Conservation (phyloP, 2,888 invertebrate species). For the Latrodectus elegans region DNA sequence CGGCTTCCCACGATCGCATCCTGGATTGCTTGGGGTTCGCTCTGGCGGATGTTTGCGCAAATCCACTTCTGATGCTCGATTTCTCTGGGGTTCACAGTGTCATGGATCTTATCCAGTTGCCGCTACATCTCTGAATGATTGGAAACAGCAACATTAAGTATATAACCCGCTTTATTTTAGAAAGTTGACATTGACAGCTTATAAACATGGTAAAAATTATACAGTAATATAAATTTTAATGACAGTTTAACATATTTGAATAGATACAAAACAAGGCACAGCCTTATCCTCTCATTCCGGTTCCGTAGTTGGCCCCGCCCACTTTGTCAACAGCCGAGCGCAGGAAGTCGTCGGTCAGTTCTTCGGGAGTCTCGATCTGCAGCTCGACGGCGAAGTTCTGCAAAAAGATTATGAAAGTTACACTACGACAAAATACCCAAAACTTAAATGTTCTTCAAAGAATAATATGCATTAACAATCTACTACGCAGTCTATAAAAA, state of each 20-base stretch:
- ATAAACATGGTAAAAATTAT: constrained; percentile 55
- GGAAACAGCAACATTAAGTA: not conserved
- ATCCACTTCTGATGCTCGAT: too few relatives aligned
- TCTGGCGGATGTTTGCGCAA: too few relatives aligned
- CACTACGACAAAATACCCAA: not conserved
- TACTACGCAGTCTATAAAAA: too few relatives aligned
- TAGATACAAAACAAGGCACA: constrained; percentile 44
- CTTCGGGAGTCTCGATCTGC: constrained; percentile 82
- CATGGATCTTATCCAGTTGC: not conserved
- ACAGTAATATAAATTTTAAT: constrained; percentile 59
- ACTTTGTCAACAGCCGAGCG: constrained; percentile 83
- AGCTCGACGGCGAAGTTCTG: constrained; percentile 87
- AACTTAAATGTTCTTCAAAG: not conserved
- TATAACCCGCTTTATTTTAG: constrained; percentile 61
- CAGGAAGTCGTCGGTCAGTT: constrained; percentile 83
- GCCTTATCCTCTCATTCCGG: constrained; percentile 79
- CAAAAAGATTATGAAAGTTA: constrained; percentile 72
- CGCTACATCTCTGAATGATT: not conserved
- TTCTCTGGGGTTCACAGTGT: too few relatives aligned
- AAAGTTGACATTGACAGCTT: constrained; percentile 41
- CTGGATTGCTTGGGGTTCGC: too few relatives aligned
- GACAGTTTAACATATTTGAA: constrained; percentile 14
- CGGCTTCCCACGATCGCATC: too few relatives aligned
- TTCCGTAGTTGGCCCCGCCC: constrained; percentile 87
- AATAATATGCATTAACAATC: too few relatives aligned